Conservation (phyloP, 53 echinoderm and acorn worm genomes). For the Holothuria leucospilota region DNA sequence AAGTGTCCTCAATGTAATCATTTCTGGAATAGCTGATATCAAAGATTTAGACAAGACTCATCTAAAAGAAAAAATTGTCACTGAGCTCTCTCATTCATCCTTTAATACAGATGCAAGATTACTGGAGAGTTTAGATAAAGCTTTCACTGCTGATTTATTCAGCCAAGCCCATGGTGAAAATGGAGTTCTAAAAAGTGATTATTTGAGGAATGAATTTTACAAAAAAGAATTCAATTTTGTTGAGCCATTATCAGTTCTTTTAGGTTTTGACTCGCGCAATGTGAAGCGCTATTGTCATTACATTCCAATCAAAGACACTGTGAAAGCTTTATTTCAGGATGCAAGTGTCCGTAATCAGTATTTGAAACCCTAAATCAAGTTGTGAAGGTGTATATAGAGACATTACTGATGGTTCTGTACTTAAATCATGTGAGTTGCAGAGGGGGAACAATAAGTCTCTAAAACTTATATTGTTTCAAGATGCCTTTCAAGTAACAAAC, state of each 20-base stretch:
- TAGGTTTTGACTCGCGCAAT: not conserved
- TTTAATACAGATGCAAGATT: not conserved
- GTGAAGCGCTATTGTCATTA: not conserved
- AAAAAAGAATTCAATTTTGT: not conserved
- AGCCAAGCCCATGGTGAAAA: not conserved
- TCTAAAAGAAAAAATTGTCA: not conserved
- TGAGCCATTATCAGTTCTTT: not conserved
- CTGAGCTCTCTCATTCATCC: not conserved
- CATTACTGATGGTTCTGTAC: conserved; percentile 10
- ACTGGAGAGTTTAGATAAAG: not conserved
- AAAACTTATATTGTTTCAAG: conserved; percentile 1
- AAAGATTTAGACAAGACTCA: not conserved
- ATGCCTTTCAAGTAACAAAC: conserved; percentile 4
- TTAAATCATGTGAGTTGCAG: not conserved
- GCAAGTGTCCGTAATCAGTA: not conserved
- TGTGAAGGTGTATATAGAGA: conserved; percentile 4
- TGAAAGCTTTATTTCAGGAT: not conserved
- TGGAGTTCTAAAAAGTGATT: not conserved
- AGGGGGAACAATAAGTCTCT: not conserved
- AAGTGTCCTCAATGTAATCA: not conserved
- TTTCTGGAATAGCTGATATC: conserved; percentile 1
- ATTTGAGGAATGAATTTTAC: not conserved
- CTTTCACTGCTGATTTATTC: not conserved
- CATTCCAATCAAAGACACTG: not conserved
- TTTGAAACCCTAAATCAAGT: not conserved